Conservation (phyloP, 1,140 invertebrate genomes). For the Drosophila gunungcola region DNA sequence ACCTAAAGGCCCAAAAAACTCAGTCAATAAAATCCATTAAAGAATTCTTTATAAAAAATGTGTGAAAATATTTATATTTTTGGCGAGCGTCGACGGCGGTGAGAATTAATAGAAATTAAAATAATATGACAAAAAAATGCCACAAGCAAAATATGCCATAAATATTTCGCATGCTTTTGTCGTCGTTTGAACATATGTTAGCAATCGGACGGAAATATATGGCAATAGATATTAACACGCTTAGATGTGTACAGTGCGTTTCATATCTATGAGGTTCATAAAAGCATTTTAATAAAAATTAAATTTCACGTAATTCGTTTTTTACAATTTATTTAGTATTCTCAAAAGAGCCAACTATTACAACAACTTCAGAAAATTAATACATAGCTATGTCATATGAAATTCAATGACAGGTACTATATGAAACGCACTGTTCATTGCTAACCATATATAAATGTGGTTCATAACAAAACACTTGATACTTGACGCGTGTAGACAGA, state of each 20-base stretch:
- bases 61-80: conserved; percentile 29
- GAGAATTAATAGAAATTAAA: conserved; percentile 51
- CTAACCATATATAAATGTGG: conserved; percentile 3
- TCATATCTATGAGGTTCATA: too few species aligned
- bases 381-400: too few species aligned
- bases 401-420: neutral
- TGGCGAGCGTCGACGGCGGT: neutral
- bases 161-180: conserved; percentile 66
- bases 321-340: too few species aligned
- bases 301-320: too few species aligned
- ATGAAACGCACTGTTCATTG: conserved; percentile 14
- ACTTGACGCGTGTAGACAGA: conserved; percentile 30
- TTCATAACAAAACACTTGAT: conserved; percentile 31
- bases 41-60: conserved; percentile 32
- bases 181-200: conserved; percentile 58
- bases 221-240: conserved; percentile 26
- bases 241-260: conserved; percentile 19
- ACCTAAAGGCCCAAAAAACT: conserved; percentile 23
- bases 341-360: too few species aligned
- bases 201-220: conserved; percentile 47
- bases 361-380: too few species aligned
- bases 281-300: too few species aligned
- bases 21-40: conserved; percentile 53
- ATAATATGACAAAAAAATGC: conserved; percentile 34
- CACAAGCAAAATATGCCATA: conserved; percentile 37